Percentiles rank a stretch among this genome's conserved stretches.
These are phyloP conservation scores for Lethrus apterus DNA, from an alignment of 1,140 invertebrate genomes.

Conservation along the genomic window DNA sequence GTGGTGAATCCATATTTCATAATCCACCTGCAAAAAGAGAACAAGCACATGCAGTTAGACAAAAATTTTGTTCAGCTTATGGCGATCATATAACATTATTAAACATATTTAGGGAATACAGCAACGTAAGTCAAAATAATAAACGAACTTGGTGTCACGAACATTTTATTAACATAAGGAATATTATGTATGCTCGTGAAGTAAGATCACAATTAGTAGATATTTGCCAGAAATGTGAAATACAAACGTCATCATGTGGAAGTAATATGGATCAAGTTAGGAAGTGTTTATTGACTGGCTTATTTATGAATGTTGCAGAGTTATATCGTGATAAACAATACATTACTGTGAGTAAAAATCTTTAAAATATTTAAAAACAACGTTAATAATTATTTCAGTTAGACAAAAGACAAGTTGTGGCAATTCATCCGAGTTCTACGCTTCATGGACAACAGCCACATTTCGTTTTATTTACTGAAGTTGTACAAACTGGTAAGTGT, in stretches of 20 bases:
- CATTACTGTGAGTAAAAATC: constrained; percentile 53
- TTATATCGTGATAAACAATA: constrained; percentile 68
- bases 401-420: constrained; percentile 55
- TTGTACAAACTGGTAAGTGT: constrained; percentile 76
- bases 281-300: constrained; percentile 71
- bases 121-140: constrained; percentile 65
- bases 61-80: constrained; percentile 77
- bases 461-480: constrained; percentile 82
- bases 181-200: constrained; percentile 74
- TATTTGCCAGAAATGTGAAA: constrained; percentile 63
- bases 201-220: constrained; percentile 76
- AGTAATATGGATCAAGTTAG: constrained; percentile 63
- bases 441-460: constrained; percentile 66
- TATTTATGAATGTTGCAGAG: constrained; percentile 88
- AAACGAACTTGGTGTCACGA: constrained; percentile 78
- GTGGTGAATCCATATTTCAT: constrained; percentile 52
- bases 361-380: not conserved
- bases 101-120: constrained; percentile 80
- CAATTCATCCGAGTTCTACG: constrained; percentile 78
- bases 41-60: constrained; percentile 57
- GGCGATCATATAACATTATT: constrained; percentile 91
- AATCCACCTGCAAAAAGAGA: constrained; percentile 54
- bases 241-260: constrained; percentile 67
- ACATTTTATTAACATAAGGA: constrained; percentile 80
- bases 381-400: constrained; percentile 44